Base-by-base conservation (phyloP, 2,797 vertebrate species). In the Sparidentex hasta region DNA sequence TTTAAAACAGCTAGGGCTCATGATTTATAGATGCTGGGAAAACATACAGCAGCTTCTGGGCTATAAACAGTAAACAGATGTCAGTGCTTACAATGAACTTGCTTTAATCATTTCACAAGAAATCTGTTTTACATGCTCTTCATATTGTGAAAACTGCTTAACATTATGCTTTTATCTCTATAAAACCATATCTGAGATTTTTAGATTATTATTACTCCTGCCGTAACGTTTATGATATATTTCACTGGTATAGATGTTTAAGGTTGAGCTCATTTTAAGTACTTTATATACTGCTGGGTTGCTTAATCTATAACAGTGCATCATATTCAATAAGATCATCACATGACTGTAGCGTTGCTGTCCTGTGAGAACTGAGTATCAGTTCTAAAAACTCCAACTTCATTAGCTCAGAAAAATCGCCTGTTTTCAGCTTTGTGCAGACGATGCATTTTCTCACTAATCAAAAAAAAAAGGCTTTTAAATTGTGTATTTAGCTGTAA, bases 1-100 rank as follows among this genome's bases (percentile, higher is more conserved):
- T 50, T 70, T 18, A 58, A 52, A 65, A 69, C 68, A 76, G 83
- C 65, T 76, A 48, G n/a, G n/a, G n/a, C n/a, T n/a, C n/a, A 61
- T 76, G 76, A 80, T 71, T 81, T 66, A 73, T 46, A 48, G 58
- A 43, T 55, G 61, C 68, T 77, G 70, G 44, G 27, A 33, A 33
- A 79, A 83, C 58, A 67, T 75, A 55, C 73, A 67, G 76, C 61
- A 71, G 76, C 47, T 25, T 61, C 63, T 52, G 38, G 52, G 43
- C 77, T 62, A 85, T 62, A 81, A 82, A 80, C 23, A 72, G 54
- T 63, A 16, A 16, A 27, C 64, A 46, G 67, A 51, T 21, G 13
- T 41, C 33, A 41, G 43, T 21, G 43, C 9, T 82, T 68, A 41
- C 33, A 64, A 13, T 48, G 51, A 20, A 43, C 20, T 63, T 38